phyloP scores from a whole-genome alignment of 2,113 vertebrate species.

The Sapayoa aenigma region DNA sequence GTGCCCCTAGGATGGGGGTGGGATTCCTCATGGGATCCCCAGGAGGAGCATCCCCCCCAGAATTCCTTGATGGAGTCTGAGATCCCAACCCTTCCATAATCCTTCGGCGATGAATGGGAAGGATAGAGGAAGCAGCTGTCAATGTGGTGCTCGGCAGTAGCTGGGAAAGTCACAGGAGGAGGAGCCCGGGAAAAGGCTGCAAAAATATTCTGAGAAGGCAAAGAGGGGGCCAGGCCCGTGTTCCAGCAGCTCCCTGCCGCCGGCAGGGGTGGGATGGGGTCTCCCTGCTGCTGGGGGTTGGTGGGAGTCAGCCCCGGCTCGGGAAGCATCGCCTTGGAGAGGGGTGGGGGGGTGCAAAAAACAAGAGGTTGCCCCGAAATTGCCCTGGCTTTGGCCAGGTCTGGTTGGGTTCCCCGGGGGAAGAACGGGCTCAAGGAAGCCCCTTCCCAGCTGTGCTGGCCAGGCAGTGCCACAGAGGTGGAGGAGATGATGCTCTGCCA shows the following conservation, averaged over 20 bases:
- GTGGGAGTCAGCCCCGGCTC: neutral
- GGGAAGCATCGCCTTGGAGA: neutral
- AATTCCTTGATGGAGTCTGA: neutral
- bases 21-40: neutral
- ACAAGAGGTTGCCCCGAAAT: neutral
- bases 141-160: neutral
- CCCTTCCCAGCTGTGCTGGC: neutral
- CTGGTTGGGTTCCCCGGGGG: fast-evolving
- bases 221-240: fast-evolving
- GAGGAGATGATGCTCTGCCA: neutral
- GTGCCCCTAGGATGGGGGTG: neutral
- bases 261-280: fast-evolving
- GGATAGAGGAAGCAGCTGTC: neutral
- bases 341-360: neutral
- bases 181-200: neutral
- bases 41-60: neutral
- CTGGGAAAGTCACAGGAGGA: neutral
- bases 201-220: neutral
- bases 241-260: neutral
- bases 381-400: neutral
- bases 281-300: neutral
- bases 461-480: neutral
- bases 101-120: neutral
- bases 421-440: neutral
- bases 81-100: neutral